Conservation (phyloP, 2,888 invertebrate species). For the Microctonus hyperodae region DNA sequence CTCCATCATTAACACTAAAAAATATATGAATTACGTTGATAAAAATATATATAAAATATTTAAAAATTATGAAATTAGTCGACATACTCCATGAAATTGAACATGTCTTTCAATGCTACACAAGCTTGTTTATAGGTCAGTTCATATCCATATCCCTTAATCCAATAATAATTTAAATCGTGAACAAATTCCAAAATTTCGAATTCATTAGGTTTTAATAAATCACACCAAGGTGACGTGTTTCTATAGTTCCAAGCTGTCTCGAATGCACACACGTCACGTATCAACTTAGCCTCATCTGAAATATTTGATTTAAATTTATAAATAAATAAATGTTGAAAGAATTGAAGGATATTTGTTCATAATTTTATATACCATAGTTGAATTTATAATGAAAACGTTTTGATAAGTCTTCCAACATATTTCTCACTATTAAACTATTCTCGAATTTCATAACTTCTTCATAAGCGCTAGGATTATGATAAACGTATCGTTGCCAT, state of each 20-base stretch:
- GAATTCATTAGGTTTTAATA: slow-evolving; percentile 70
- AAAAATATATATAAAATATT: too few species aligned
- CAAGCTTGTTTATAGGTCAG: slow-evolving; percentile 81
- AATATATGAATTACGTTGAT: too few species aligned
- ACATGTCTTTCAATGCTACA: slow-evolving; percentile 74
- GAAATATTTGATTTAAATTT: slow-evolving; percentile 39
- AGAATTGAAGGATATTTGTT: background rate
- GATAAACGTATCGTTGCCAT: slow-evolving; percentile 75
- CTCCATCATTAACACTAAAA: slow-evolving; percentile 47
- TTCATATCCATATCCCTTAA: slow-evolving; percentile 80
- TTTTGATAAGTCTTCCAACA: slow-evolving; percentile 68
- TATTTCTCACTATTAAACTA: slow-evolving; percentile 67
- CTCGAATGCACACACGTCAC: slow-evolving; percentile 80
- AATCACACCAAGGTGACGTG: slow-evolving; percentile 81
- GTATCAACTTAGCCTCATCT: slow-evolving; percentile 73
- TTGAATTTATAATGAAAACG: slow-evolving; percentile 68
- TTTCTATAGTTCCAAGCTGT: slow-evolving; percentile 76
- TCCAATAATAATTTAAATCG: slow-evolving; percentile 83
- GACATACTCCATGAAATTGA: slow-evolving; percentile 72
- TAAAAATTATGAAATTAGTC: slow-evolving; percentile 21
- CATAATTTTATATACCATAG: slow-evolving; percentile 47
- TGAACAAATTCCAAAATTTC: slow-evolving; percentile 77
- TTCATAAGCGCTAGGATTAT: slow-evolving; percentile 69
- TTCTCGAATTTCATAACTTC: slow-evolving; percentile 68
- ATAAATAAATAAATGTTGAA: background rate